Conservation (phyloP, 2,113 vertebrate genomes). For the Alouatta palliata region DNA sequence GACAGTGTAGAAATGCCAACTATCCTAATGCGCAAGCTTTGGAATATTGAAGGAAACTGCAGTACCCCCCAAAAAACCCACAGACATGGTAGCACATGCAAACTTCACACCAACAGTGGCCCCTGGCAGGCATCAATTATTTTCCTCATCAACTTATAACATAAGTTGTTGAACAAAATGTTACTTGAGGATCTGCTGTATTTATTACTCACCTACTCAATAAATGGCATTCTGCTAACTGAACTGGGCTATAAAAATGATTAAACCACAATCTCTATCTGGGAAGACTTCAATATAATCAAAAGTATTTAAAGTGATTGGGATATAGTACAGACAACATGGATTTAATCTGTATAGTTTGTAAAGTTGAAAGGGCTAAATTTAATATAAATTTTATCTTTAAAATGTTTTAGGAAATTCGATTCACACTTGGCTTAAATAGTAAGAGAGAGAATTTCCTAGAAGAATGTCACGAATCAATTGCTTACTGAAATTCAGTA, state of each 20-base stretch:
- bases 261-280: neutral
- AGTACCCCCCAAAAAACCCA: neutral
- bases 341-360: neutral
- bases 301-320: neutral
- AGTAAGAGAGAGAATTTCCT: neutral
- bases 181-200: neutral
- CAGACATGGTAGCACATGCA: neutral
- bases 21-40: neutral
- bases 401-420: neutral
- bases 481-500: neutral
- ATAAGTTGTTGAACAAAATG: neutral
- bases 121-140: neutral
- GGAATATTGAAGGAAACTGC: neutral
- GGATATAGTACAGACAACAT: neutral
- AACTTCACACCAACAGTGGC: neutral
- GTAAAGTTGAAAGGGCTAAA: neutral
- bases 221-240: neutral
- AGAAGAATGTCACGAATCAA: neutral
- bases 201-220: neutral
- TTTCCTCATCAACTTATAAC: neutral
- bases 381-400: neutral
- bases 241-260: neutral
- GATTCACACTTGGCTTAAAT: neutral
- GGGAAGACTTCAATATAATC: neutral
- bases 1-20: neutral